phyloP scores from a whole-genome alignment of 2,888 invertebrate species.

The Agonopterix arenella region DNA sequence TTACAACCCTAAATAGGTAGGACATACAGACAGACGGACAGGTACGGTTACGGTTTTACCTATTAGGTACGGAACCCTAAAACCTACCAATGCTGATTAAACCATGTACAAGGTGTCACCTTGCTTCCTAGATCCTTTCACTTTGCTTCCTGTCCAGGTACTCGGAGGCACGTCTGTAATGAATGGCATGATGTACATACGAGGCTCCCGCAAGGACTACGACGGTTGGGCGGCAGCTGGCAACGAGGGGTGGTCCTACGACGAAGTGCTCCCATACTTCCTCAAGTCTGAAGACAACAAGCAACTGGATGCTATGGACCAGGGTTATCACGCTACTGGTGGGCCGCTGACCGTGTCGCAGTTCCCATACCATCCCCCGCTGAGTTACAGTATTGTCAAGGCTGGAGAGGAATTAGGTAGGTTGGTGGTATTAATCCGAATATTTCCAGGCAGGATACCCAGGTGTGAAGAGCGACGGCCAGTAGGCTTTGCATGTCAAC shows the following conservation, averaged over 20 bases:
- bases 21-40: too few relatives aligned
- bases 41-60: too few relatives aligned
- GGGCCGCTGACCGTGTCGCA: conserved; percentile 87
- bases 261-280: conserved; percentile 93
- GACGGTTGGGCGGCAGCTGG: conserved; percentile 92
- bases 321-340: conserved; percentile 85
- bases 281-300: conserved; percentile 91
- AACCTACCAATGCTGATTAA: too few relatives aligned
- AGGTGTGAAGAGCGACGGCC: too few relatives aligned
- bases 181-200: conserved; percentile 98
- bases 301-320: conserved; percentile 81
- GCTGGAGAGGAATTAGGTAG: conserved; percentile 86
- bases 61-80: too few relatives aligned
- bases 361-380: conserved; percentile 91
- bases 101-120: too few relatives aligned
- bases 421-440: conserved; percentile 4
- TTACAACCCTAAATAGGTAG: too few relatives aligned
- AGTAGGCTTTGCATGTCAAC: too few relatives aligned
- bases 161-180: conserved; percentile 94
- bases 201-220: conserved; percentile 91
- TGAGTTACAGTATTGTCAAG: conserved; percentile 86
- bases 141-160: conserved; percentile 70
- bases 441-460: background rate
- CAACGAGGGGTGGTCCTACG: conserved; percentile 92
- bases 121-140: too few relatives aligned